A percentile compares a stretch with the other conserved stretches of the same genome.
Evolutionary conservation across 1,140 invertebrate species (phyloP).

Genomic region (Heliconius himera): DNA sequence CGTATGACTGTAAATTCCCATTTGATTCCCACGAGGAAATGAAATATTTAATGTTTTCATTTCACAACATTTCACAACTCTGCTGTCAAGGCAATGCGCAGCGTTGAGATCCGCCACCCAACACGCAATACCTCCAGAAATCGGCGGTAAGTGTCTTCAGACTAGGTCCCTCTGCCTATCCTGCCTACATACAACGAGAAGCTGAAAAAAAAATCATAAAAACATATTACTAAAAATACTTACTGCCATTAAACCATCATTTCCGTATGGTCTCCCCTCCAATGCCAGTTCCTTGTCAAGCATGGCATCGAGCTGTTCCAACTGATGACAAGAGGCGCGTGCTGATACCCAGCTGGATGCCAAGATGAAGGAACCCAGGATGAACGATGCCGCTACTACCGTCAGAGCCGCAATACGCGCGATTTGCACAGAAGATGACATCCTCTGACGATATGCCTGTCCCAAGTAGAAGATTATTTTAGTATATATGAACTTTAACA

Average conservation of each 20-base stretch:
- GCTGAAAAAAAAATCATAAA: background rate
- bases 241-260: slow-evolving; percentile 77
- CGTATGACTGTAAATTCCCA: too few relatives aligned
- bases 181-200: too few relatives aligned
- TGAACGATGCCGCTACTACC: slow-evolving; percentile 88
- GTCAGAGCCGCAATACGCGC: slow-evolving; percentile 90
- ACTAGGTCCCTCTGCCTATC: too few relatives aligned
- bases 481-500: slow-evolving; percentile 16
- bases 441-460: slow-evolving; percentile 89
- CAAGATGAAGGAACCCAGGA: slow-evolving; percentile 90
- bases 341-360: slow-evolving; percentile 91
- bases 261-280: slow-evolving; percentile 83
- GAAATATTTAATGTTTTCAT: too few relatives aligned
- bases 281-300: slow-evolving; percentile 85
- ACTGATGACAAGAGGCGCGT: slow-evolving; percentile 86
- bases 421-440: slow-evolving; percentile 89
- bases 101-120: too few relatives aligned
- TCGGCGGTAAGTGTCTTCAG: too few relatives aligned
- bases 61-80: too few relatives aligned
- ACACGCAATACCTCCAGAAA: too few relatives aligned
- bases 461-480: slow-evolving; percentile 45
- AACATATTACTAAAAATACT: slow-evolving; percentile 43
- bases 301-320: slow-evolving; percentile 84
- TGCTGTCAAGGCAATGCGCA: too few relatives aligned
- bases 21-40: too few relatives aligned